Evolutionary conservation across 2,113 vertebrate genomes (phyloP).

Genomic region (Hydropotes inermis): DNA sequence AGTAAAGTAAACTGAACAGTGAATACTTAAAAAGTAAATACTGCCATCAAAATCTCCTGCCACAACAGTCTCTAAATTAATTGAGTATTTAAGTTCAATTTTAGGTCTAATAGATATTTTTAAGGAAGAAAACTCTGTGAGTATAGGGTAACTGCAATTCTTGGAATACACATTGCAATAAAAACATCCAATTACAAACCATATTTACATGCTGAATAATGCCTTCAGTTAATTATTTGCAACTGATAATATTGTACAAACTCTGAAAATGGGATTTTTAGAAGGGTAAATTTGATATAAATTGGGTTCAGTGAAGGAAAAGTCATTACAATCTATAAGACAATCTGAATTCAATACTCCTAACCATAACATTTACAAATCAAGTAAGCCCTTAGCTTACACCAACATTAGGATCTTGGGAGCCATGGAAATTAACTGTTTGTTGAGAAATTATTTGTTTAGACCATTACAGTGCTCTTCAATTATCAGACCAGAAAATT

Average conservation of each 20-base stretch:
- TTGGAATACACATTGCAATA: neutral
- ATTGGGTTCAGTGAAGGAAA: slow-evolving; percentile 36
- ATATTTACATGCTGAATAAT: slow-evolving; percentile 39
- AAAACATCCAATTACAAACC: neutral
- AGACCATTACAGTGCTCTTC: neutral
- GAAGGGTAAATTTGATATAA: slow-evolving; percentile 2
- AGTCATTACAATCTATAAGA: neutral
- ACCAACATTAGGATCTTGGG: neutral
- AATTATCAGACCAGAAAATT: neutral
- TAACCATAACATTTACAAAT: slow-evolving; percentile 48
- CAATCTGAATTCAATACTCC: slow-evolving; percentile 10
- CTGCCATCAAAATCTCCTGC: neutral
- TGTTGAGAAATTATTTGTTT: slow-evolving; percentile 31
- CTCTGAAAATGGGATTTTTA: neutral
- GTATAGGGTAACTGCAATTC: neutral
- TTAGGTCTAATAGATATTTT: neutral
- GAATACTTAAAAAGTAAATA: neutral
- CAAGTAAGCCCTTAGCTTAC: slow-evolving; percentile 23
- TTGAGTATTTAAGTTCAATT: slow-evolving; percentile 33
- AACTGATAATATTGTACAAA: neutral
- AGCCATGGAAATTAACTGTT: neutral
- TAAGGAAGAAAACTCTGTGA: neutral
- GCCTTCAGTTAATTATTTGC: slow-evolving; percentile 22
- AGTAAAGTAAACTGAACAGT: neutral
- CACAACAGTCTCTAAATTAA: neutral